Percentiles rank a stretch among this genome's conserved stretches.
These are phyloP conservation scores for Corythornis leucogaster DNA, from an alignment of 2,797 vertebrate species.

Conservation along the genomic window DNA sequence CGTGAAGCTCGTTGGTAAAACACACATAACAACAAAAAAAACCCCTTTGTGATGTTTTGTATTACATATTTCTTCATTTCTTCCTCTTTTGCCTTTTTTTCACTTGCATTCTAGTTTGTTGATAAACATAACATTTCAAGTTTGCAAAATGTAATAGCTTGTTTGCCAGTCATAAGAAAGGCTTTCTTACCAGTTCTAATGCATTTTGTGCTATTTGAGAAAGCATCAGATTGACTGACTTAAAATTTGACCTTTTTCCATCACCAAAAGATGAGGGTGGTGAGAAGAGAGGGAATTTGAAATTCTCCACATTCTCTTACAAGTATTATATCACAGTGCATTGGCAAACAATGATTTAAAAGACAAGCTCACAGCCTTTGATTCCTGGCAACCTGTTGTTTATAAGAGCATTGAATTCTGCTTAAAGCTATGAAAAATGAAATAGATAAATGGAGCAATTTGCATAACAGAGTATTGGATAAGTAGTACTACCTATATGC, in stretches of 20 bases:
- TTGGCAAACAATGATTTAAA: neutral
- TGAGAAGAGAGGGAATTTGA: neutral
- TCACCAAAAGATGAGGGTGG: neutral
- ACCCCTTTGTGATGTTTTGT: neutral
- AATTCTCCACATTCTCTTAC: neutral
- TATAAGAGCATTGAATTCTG: neutral
- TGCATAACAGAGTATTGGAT: neutral
- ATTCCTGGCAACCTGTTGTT: neutral
- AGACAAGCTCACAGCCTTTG: neutral
- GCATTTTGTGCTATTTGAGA: neutral
- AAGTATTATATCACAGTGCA: neutral
- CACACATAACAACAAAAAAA: neutral
- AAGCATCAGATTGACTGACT: neutral
- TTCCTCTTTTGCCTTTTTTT: neutral
- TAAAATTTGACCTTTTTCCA: neutral
- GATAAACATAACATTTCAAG: neutral
- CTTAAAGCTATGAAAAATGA: neutral
- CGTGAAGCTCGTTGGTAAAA: neutral
- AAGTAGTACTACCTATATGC: neutral
- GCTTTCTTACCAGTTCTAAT: neutral
- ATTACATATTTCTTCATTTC: neutral
- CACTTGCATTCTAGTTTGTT: neutral
- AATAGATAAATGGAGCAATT: neutral
- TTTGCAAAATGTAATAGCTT: neutral
- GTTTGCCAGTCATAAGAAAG: neutral